Evolutionary conservation across 2,888 invertebrate genomes (phyloP), one percentile per base, ranked within the genome.

Genomic region (Linhomoeus sp.): DNA sequence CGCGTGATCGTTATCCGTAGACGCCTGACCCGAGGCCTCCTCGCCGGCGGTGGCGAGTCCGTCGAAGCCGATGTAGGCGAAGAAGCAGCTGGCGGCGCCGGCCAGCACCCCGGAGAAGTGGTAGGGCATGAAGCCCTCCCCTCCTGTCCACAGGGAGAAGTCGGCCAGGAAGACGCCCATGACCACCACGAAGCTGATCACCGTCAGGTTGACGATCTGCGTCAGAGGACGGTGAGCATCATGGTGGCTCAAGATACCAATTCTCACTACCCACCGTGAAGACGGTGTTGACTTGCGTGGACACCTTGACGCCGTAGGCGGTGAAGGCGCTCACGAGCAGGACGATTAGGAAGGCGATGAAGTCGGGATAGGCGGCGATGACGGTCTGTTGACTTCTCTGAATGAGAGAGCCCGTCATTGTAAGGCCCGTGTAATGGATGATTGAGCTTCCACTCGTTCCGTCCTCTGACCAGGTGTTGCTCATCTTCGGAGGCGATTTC

Each of bases 91-190:
- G 0, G 66, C 66, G 3, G 67, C 66, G 1, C 67, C 68, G 20
- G 64, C 60, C 29, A 68, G 51, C 41, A 67, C 60, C 29, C 68
- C 68, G 17, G 55, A 54, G 37, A 66, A 62, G 1, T 68, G 68
- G 51, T 59, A 64, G 1, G 69, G 68, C 51, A 69, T 56, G 55
- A 67, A 67, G 9, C 5, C 65, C 24, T 41, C 14, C n/a, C 12
- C 24, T 2, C 25, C 17, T 0, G 77, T 77, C 88, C 87, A 88
- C 60, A 87, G 86, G 5, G 70, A 69, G 15, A 76, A 67, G 57
- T 86, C 77, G 1, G 85, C 85, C 62, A 81, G 83, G 64, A 78
- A 79, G 60, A 84, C 78, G 1, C 87, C 87, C n/a, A 84, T 73
- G 33, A 60, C 56, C 38, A 66, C 64, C 22, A 67, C 60, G 46